Evolutionary conservation across 1,140 invertebrate genomes (phyloP).

Genomic region (Drosophila pruinosa): DNA sequence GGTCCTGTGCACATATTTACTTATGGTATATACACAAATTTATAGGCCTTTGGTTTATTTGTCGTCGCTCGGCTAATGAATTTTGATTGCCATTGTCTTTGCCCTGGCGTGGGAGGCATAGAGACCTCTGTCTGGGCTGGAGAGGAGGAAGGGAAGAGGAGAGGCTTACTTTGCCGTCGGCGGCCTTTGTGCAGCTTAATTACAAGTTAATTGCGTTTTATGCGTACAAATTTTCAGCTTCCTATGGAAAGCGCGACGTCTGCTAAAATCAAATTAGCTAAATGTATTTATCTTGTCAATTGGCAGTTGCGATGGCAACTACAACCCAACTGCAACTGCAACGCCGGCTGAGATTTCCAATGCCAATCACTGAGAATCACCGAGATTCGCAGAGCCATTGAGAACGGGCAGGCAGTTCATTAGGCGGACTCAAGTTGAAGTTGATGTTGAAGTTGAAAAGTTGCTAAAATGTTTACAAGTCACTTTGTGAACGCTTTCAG

Average conservation of each 20-base stretch:
- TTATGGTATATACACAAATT: constrained; percentile 34
- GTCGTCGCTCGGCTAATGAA: constrained; percentile 73
- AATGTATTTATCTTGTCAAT: constrained; percentile 82
- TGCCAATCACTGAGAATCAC: constrained; percentile 63
- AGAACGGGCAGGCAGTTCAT: constrained; percentile 54
- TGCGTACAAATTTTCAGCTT: constrained; percentile 72
- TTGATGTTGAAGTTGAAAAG: constrained; percentile 68
- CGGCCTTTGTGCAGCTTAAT: constrained; percentile 68
- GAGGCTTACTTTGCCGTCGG: constrained; percentile 22
- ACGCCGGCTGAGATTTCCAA: constrained; percentile 12
- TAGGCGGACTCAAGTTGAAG: constrained; percentile 44
- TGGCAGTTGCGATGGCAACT: constrained; percentile 58
- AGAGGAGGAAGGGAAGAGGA: not conserved
- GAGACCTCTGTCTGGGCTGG: constrained; percentile 14
- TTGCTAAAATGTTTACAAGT: constrained; percentile 82
- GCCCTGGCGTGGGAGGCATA: constrained; percentile 11
- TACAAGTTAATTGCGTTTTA: constrained; percentile 78
- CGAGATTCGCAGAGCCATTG: too few species aligned
- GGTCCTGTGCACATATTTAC: constrained; percentile 63
- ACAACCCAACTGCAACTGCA: constrained; percentile 47
- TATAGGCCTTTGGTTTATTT: constrained; percentile 71
- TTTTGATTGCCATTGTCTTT: constrained; percentile 72
- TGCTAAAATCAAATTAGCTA: constrained; percentile 74
- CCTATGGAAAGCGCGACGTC: constrained; percentile 40
- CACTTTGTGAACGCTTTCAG: constrained; percentile 71